These are phyloP conservation scores for Laticauda colubrina DNA, from an alignment of 2,113 vertebrate genomes.

Conservation along the genomic window DNA sequence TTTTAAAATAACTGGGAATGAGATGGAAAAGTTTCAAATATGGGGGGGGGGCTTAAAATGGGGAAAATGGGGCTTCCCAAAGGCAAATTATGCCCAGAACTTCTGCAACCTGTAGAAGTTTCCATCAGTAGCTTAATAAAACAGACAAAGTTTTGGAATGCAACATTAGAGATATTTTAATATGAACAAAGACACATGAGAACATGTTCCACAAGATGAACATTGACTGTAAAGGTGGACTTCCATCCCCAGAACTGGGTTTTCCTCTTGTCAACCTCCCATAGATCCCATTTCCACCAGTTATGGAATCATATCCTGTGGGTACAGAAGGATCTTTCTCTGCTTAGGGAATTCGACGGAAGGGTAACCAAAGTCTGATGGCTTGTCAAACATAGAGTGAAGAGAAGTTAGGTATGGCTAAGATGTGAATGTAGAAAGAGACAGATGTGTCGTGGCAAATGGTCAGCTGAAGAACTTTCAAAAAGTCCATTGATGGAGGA, in stretches of 20 bases:
- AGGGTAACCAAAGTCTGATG: not conserved
- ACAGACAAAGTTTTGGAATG: not conserved
- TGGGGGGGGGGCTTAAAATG: not conserved
- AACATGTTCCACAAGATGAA: not conserved
- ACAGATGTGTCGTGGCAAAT: not conserved
- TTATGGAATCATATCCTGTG: not conserved
- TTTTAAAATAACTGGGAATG: not conserved
- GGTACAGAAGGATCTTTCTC: not conserved
- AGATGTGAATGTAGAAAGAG: not conserved
- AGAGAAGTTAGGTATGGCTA: not conserved
- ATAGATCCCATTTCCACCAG: not conserved
- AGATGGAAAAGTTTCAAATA: not conserved
- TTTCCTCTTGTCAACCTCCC: not conserved
- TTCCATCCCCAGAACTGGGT: not conserved
- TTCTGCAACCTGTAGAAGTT: not conserved
- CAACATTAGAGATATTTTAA: constrained; percentile 8
- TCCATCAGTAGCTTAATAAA: not conserved
- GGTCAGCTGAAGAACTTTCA: not conserved
- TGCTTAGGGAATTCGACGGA: not conserved
- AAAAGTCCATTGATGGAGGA: not conserved
- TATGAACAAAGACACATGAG: not conserved
- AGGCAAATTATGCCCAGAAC: not conserved
- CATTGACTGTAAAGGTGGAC: not conserved
- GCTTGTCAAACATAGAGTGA: too few relatives aligned
- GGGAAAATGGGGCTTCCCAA: not conserved